These are phyloP conservation scores for Limonius californicus DNA, from an alignment of 1,140 invertebrate species.

Conservation along the genomic window DNA sequence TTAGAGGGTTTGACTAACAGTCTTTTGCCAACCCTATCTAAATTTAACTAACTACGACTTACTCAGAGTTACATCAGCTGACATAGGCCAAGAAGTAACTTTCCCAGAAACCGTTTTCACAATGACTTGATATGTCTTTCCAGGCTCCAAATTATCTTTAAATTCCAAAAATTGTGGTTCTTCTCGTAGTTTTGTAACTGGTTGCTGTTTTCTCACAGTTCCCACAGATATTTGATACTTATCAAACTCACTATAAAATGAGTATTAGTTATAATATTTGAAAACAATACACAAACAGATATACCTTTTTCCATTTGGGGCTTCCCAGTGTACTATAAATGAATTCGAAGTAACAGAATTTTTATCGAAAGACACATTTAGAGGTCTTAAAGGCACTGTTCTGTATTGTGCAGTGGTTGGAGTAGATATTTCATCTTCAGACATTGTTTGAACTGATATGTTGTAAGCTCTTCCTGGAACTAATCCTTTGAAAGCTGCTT, in stretches of 20 bases:
- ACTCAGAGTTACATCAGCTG: slow-evolving; percentile 81
- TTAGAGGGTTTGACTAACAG: no score
- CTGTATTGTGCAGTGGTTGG: slow-evolving; percentile 91
- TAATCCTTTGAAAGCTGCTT: slow-evolving; percentile 89
- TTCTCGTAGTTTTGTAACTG: slow-evolving; percentile 58
- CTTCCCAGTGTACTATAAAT: slow-evolving; percentile 80
- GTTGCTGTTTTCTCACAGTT: slow-evolving; percentile 61
- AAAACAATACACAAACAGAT: not conserved
- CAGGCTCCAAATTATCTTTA: slow-evolving; percentile 78
- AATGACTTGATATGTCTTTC: slow-evolving; percentile 81
- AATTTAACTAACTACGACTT: no score
- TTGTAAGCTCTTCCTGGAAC: slow-evolving; percentile 85
- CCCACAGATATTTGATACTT: slow-evolving; percentile 82
- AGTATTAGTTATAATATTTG: not conserved
- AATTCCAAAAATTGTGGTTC: slow-evolving; percentile 70
- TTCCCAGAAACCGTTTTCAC: slow-evolving; percentile 91
- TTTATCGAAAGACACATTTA: slow-evolving; percentile 78
- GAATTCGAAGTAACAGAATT: slow-evolving; percentile 73
- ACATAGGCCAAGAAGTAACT: slow-evolving; percentile 86
- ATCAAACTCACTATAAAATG: slow-evolving; percentile 72
- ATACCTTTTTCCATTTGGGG: slow-evolving; percentile 72
- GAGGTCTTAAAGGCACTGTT: slow-evolving; percentile 80
- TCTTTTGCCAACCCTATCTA: no score
- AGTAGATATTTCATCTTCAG: slow-evolving; percentile 81
- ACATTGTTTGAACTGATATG: slow-evolving; percentile 89